Conservation (phyloP, 2,888 invertebrate species). For the Heliconius ismenius region DNA sequence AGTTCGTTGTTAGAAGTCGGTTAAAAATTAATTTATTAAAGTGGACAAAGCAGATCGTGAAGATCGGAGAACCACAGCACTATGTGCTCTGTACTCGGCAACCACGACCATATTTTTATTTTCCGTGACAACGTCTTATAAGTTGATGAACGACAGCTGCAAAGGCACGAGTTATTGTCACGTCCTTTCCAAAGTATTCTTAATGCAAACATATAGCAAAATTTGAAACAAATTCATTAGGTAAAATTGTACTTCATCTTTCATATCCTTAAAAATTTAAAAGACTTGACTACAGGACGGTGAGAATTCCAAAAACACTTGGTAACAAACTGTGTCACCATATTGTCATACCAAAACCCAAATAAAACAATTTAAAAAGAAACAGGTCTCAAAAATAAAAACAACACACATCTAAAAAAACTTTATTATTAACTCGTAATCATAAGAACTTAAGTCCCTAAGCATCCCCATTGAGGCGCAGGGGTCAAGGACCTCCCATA, state of each 20-base stretch:
- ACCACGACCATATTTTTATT: no score
- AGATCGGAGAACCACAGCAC: no score
- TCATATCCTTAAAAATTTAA: not conserved
- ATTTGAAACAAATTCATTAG: not conserved
- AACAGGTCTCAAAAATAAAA: not conserved
- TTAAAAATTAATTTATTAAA: no score
- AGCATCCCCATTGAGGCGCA: slow-evolving; percentile 41
- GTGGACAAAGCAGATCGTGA: no score
- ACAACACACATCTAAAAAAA: slow-evolving; percentile 29
- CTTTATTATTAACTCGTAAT: slow-evolving; percentile 42
- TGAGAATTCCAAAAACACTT: not conserved
- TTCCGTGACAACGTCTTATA: no score
- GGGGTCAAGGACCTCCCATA: slow-evolving; percentile 41
- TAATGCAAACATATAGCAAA: not conserved
- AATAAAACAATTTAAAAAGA: not conserved
- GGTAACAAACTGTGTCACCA: not conserved
- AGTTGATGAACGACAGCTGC: no score
- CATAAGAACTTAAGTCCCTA: slow-evolving; percentile 39
- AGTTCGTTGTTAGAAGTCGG: no score
- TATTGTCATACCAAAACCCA: not conserved
- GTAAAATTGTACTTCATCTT: not conserved
- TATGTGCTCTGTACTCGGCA: no score
- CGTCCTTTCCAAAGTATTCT: no score
- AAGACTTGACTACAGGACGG: not conserved
- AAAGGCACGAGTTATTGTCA: no score